Evolutionary conservation across 2,888 invertebrate species (phyloP), one percentile per base, ranked within the genome.

Genomic region (Epistrophe grossulariae): DNA sequence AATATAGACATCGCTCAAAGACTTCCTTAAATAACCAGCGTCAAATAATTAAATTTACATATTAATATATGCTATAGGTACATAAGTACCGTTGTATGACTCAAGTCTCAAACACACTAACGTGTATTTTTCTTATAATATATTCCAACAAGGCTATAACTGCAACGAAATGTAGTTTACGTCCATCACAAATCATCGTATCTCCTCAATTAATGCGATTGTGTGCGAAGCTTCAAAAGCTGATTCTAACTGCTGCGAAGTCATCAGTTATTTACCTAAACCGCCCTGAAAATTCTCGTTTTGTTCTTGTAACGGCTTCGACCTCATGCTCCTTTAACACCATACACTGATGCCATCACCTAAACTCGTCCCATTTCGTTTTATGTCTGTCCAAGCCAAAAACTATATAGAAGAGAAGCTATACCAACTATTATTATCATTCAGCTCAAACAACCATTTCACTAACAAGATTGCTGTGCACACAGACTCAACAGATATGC

Each of bases 391-490:
- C 70, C 70, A 68, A 82, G 17, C 64, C 62, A 24, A 24, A 24
- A 24, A 24, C 24, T 24, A 24, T 24, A 24, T 24, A 24, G 24
- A 24, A 17, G n/a, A 60, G 60, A 8, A 19, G 40, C 24, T 62
- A 28, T 31, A 19, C 19, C 72, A 72, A 43, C 78, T 73, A 74
- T 79, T 73, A 74, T 79, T 81, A 73, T 70, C 70, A 78, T 68
- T 78, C 78, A 50, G 70, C 78, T 73, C 66, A 78, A 85, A 78
- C 70, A 85, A 71, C 43, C 81, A 81, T 73, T 85, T 85, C 82
- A 71, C 85, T 87, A 87, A 87, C 85, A 87, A 87, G 85, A 87
- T 82, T 87, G 78, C 85, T 82, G 10, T 71, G 85, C 85, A 87
- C 82, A 87, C 74, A 74, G 70, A 85, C 85, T 78, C 70, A 74